Percentiles rank a stretch among this genome's conserved stretches.
phyloP scores from a whole-genome alignment of 2,888 invertebrate genomes.

The Meandrusa payeni region DNA sequence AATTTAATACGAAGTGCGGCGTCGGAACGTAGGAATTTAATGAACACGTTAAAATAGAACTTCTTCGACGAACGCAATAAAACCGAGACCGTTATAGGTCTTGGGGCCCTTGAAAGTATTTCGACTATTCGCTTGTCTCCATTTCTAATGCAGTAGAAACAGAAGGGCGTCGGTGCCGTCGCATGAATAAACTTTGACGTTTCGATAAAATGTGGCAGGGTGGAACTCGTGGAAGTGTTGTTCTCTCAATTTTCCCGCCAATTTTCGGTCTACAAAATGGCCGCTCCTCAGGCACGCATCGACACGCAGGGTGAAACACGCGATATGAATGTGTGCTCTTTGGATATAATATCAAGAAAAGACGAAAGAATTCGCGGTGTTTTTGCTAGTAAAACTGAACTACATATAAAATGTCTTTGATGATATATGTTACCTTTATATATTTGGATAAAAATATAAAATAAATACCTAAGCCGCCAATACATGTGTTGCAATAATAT shows the following conservation, averaged over 20 bases:
- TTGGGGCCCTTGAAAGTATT: conserved; percentile 39
- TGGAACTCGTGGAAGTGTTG: conserved; percentile 56
- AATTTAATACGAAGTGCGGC: conserved; percentile 36
- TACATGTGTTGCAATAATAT: no score
- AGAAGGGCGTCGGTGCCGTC: conserved; percentile 40
- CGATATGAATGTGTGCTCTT: conserved; percentile 7
- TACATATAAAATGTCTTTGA: no score
- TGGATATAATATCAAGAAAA: conserved; percentile 7
- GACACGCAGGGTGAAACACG: conserved; percentile 48
- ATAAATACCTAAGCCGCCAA: no score
- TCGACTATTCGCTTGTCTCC: conserved; percentile 43
- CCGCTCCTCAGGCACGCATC: conserved; percentile 48
- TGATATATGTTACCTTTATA: no score
- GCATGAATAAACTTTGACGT: conserved; percentile 58
- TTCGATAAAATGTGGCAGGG: conserved; percentile 40
- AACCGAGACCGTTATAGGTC: conserved; percentile 43
- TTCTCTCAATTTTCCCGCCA: conserved; percentile 72
- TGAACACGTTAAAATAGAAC: conserved; percentile 56
- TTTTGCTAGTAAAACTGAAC: no score
- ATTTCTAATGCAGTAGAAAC: conserved; percentile 53
- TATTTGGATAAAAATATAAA: no score
- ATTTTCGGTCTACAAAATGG: conserved; percentile 72
- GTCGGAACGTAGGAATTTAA: conserved; percentile 51
- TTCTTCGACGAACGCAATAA: conserved; percentile 44
- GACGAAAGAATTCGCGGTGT: neutral